Conservation (phyloP, 2,113 vertebrate genomes). For the Piprites chloris region DNA sequence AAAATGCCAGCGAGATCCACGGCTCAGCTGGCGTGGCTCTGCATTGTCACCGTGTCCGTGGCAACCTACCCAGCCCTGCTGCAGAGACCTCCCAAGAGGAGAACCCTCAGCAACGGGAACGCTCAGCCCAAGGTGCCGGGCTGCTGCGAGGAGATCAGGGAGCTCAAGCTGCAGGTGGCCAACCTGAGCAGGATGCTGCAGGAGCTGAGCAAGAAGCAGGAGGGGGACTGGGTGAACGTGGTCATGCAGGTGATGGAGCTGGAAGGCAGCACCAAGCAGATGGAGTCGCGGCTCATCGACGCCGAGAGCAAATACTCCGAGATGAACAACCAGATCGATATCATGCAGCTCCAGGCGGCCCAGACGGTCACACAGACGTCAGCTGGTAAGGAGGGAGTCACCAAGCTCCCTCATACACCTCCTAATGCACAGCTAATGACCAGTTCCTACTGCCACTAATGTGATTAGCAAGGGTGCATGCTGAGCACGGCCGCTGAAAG, state of each 20-base stretch:
- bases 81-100: conserved; percentile 77
- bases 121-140: conserved; percentile 62
- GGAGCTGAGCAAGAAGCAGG: conserved; percentile 87
- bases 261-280: conserved; percentile 83
- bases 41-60: conserved; percentile 39
- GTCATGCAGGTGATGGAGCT: conserved; percentile 91
- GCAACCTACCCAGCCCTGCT: conserved; percentile 55
- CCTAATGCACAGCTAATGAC: background rate
- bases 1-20: conserved; percentile 66
- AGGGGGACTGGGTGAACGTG: conserved; percentile 82
- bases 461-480: background rate
- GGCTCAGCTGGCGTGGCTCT: conserved; percentile 59
- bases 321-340: conserved; percentile 92
- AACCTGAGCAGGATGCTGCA: conserved; percentile 87
- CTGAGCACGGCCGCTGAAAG: background rate
- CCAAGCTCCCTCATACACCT: background rate
- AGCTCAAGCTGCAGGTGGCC: conserved; percentile 87
- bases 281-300: conserved; percentile 83
- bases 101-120: background rate
- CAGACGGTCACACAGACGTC: conserved; percentile 88
- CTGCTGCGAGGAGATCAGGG: conserved; percentile 89
- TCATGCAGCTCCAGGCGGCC: conserved; percentile 91
- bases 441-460: background rate
- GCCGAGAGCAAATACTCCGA: conserved; percentile 94
- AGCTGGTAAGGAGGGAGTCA: conserved; percentile 80